Evolutionary conservation across 2,113 vertebrate genomes (phyloP).

Genomic region (Lonchura striata): DNA sequence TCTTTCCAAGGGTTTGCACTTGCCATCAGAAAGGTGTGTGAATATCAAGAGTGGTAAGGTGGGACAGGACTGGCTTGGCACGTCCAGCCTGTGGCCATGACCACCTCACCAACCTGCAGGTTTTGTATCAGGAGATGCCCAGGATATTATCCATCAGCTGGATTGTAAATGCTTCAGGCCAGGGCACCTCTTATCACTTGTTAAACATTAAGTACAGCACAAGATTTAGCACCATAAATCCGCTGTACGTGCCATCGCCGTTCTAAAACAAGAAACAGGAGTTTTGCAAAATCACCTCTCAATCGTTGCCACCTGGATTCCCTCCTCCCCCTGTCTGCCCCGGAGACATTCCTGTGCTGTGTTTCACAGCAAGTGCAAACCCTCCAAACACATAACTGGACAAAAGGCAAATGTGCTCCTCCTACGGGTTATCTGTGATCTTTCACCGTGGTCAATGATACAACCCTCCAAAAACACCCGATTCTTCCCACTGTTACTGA

Average conservation of each 20-base stretch:
- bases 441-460: constrained; percentile 2
- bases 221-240: not conserved
- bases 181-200: not conserved
- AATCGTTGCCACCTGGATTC: not conserved
- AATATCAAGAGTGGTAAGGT: rapidly evolving
- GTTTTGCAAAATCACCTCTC: not conserved
- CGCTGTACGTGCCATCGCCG: rapidly evolving
- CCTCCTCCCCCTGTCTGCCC: not conserved
- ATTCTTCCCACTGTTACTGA: constrained; percentile 17
- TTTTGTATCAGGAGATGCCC: not conserved
- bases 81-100: not conserved
- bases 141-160: not conserved
- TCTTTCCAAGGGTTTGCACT: not conserved
- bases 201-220: constrained; percentile 30
- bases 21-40: not conserved
- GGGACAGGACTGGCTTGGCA: not conserved
- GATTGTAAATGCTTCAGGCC: not conserved
- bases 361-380: not conserved
- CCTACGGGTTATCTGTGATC: not conserved
- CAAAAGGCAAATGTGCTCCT: not conserved
- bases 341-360: not conserved
- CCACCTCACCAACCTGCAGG: not conserved
- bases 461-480: not conserved
- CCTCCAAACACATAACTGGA: not conserved
- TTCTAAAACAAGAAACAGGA: not conserved